Evolutionary conservation across 1,140 invertebrate genomes (phyloP).

Genomic region (Mesaphorura yosii): DNA sequence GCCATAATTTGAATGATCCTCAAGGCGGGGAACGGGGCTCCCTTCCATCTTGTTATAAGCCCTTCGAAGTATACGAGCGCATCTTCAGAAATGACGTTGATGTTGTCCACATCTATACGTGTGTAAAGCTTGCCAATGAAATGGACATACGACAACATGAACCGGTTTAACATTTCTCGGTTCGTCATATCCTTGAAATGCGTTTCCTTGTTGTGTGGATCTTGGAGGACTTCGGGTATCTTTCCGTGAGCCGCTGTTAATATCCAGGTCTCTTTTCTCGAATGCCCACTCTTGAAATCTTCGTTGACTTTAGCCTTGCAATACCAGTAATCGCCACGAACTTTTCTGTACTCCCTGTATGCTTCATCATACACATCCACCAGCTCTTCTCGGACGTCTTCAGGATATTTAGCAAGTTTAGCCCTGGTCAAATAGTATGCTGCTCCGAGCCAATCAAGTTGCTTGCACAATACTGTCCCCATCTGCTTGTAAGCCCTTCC

Average conservation of each 20-base stretch:
- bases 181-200: not conserved
- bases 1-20: not conserved
- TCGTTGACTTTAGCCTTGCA: not conserved
- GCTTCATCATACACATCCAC: not conserved
- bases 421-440: not conserved
- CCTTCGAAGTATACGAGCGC: constrained; percentile 1
- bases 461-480: not conserved
- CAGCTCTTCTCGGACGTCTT: not conserved
- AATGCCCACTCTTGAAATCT: not conserved
- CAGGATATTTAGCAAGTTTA: not conserved
- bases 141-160: not conserved
- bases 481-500: constrained; percentile 4
- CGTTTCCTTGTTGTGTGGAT: not conserved
- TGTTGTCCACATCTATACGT: not conserved
- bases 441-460: not conserved
- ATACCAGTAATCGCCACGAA: not conserved
- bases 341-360: not conserved
- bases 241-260: not conserved
- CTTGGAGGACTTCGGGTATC: not conserved
- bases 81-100: not conserved
- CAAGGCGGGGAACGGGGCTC: not conserved
- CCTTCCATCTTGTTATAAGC: not conserved
- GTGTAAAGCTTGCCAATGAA: constrained; percentile 1
- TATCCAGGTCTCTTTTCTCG: not conserved
- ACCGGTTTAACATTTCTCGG: not conserved